A percentile compares a stretch with the other conserved stretches of the same genome.
These are phyloP conservation scores for Erythrocercus mccallii DNA, from an alignment of 2,113 vertebrate genomes.

Conservation along the genomic window DNA sequence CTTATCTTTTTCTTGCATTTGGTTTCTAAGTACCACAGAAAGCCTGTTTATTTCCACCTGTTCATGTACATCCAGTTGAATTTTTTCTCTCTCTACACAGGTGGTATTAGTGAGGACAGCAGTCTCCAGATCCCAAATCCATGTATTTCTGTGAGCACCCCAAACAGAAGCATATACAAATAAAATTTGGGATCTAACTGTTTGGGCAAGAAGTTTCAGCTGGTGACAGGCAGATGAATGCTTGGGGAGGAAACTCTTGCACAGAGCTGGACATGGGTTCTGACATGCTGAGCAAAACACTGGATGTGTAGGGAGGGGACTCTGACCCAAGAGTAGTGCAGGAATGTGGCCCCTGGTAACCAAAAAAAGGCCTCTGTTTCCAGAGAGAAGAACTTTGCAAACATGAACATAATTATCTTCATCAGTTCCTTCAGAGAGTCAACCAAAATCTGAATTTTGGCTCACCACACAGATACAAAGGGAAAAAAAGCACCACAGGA, in stretches of 20 bases:
- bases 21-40: not conserved
- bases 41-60: not conserved
- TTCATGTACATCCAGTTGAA: not conserved
- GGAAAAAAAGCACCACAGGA: not conserved
- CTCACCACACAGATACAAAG: not conserved
- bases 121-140: not conserved
- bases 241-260: not conserved
- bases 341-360: not conserved
- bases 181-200: not conserved
- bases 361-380: not conserved
- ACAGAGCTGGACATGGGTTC: not conserved
- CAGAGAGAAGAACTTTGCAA: not conserved
- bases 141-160: not conserved
- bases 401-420: not conserved
- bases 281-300: not conserved
- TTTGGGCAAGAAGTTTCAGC: not conserved
- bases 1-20: not conserved
- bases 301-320: rapidly evolving
- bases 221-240: not conserved
- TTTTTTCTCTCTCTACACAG: not conserved
- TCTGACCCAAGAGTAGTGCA: not conserved
- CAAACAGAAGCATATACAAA: not conserved
- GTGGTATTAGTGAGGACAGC: not conserved
- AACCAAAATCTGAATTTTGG: not conserved
- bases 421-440: not conserved